Conservation (phyloP, 2,113 vertebrate genomes). For the Centrocercus urophasianus region DNA sequence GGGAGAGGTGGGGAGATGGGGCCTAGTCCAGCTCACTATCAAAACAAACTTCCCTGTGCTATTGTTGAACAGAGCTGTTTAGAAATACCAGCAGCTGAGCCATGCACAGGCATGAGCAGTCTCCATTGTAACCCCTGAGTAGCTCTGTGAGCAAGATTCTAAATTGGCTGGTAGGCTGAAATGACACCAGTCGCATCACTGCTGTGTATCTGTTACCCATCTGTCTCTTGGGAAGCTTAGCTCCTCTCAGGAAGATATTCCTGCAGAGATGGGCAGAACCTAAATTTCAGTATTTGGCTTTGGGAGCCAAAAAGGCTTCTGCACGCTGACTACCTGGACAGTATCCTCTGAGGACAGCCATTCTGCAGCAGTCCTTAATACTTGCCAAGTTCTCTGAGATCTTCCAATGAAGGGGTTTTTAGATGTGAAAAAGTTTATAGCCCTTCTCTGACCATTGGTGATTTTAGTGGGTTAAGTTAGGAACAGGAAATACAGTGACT, state of each 20-base stretch:
- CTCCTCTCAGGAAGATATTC: neutral
- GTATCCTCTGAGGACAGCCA: neutral
- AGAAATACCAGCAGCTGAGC: neutral
- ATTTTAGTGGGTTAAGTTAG: constrained; percentile 40
- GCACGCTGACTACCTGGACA: neutral
- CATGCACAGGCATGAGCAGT: neutral
- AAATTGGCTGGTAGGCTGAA: neutral
- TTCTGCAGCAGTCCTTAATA: neutral
- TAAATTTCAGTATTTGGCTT: neutral
- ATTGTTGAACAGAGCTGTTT: neutral
- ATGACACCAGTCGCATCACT: neutral
- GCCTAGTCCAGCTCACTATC: neutral
- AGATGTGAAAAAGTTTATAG: neutral
- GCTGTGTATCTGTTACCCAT: neutral
- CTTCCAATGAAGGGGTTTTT: neutral
- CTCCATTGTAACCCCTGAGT: neutral
- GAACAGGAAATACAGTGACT: constrained; percentile 56
- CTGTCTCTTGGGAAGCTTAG: neutral
- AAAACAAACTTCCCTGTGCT: neutral
- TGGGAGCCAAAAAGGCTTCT: neutral
- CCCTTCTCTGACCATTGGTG: neutral
- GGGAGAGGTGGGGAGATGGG: neutral
- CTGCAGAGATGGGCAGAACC: neutral
- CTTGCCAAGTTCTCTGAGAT: neutral
- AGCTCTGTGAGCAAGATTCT: neutral